Conservation (phyloP, 2,888 invertebrate genomes). For the Megalurothrips usitatus region DNA sequence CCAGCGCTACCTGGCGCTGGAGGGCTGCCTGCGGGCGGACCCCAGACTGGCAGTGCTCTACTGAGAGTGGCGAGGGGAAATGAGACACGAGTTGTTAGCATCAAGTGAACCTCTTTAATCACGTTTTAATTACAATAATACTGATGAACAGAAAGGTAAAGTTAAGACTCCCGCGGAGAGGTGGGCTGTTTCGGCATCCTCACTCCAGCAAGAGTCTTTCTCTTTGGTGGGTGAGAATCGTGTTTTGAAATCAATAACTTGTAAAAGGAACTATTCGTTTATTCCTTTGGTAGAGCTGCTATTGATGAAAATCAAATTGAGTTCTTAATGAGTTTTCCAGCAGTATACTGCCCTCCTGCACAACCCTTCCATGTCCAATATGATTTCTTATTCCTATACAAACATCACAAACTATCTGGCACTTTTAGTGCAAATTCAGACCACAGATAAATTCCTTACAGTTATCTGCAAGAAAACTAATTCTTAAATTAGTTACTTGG, state of each 20-base stretch:
- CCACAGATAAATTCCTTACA: slow-evolving; percentile 20
- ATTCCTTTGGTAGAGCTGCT: background rate
- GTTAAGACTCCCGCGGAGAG: background rate
- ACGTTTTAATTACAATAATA: slow-evolving; percentile 1
- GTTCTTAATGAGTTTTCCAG: background rate
- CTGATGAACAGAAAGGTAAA: background rate
- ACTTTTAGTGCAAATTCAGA: slow-evolving; percentile 9
- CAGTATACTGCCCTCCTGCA: background rate
- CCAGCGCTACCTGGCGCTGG: slow-evolving; percentile 46
- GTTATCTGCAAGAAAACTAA: background rate
- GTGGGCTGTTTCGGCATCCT: background rate
- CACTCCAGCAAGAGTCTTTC: background rate
- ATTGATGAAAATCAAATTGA: background rate
- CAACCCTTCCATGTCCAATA: slow-evolving; percentile 17
- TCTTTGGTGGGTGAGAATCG: background rate
- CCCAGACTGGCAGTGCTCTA: slow-evolving; percentile 34
- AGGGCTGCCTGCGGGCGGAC: slow-evolving; percentile 41
- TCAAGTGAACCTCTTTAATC: background rate
- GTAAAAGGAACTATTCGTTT: background rate
- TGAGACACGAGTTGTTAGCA: background rate
- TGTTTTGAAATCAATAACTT: background rate
- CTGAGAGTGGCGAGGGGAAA: background rate
- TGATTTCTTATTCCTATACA: slow-evolving; percentile 6
- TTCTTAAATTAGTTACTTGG: slow-evolving; percentile 2
- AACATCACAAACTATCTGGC: slow-evolving; percentile 22